Conservation (phyloP, 2,113 vertebrate species). For the Halcyon malimbica region DNA sequence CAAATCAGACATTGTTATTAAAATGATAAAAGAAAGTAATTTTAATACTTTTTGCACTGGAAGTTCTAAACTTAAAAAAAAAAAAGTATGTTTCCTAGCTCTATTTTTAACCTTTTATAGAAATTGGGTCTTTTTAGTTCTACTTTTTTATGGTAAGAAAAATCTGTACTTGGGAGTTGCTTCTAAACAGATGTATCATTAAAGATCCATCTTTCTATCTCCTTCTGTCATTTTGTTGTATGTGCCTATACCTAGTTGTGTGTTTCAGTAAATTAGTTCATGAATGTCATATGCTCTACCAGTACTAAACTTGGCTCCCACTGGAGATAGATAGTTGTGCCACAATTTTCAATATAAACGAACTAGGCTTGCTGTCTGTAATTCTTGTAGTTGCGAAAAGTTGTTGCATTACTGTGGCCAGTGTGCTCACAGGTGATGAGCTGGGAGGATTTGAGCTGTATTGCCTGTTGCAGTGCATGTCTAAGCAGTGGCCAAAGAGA, state of each 20-base stretch:
- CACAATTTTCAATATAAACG: background rate
- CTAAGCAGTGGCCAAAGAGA: background rate
- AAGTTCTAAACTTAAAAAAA: background rate
- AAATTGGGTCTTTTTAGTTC: background rate
- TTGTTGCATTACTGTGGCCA: background rate
- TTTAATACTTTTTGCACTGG: slow-evolving; percentile 21
- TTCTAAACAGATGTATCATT: background rate
- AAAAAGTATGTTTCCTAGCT: background rate
- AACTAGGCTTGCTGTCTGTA: background rate
- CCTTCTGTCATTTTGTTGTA: background rate
- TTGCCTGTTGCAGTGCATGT: background rate
- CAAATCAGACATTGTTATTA: slow-evolving; percentile 59
- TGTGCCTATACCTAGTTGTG: background rate
- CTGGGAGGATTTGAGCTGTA: background rate
- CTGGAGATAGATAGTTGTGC: background rate
- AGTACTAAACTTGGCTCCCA: background rate
- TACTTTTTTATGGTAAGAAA: background rate
- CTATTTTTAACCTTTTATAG: background rate
- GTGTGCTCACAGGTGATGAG: background rate
- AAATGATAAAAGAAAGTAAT: slow-evolving; percentile 38
- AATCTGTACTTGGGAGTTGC: background rate
- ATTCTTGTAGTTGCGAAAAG: background rate
- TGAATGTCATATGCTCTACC: background rate
- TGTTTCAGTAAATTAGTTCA: background rate
- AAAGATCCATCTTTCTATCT: background rate